Percentiles rank a stretch among this genome's conserved stretches.
Conservation (phyloP, 2,888 invertebrate genomes). For the Lepidocyrtoides sp. region DNA sequence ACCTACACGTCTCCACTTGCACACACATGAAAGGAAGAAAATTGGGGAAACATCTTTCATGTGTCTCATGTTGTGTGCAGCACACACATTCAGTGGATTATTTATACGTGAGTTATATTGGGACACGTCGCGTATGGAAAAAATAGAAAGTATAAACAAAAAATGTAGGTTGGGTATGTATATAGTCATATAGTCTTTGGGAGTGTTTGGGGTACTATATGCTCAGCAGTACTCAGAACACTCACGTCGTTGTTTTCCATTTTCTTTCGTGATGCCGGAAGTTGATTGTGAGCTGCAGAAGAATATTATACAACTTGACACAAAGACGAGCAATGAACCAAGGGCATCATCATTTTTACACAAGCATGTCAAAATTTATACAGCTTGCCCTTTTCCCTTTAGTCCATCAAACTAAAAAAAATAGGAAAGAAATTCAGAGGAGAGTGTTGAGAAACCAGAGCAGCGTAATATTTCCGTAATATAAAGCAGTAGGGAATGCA, state of each 20-base stretch:
- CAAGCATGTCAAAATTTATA: neutral
- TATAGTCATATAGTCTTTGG: too few relatives aligned
- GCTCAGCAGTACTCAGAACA: too few relatives aligned
- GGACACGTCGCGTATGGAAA: too few relatives aligned
- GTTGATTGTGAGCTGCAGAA: neutral
- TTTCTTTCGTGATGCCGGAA: constrained; percentile 13
- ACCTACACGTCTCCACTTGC: neutral
- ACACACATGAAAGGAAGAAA: neutral
- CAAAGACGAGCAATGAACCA: neutral
- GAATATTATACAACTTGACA: neutral
- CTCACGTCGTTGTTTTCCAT: neutral
- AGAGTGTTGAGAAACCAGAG: neutral
- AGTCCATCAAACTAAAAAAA: neutral
- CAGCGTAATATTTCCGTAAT: neutral
- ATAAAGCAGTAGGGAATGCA: neutral
- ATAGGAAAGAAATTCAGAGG: neutral
- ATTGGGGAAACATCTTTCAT: constrained; percentile 25
- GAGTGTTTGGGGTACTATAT: too few relatives aligned
- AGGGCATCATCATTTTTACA: neutral
- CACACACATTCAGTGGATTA: neutral
- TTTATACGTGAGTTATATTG: too few relatives aligned
- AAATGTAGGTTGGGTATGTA: too few relatives aligned
- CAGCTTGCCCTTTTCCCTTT: neutral
- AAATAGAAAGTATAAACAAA: too few relatives aligned
- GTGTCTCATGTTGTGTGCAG: neutral